phyloP scores from a whole-genome alignment of 2,113 vertebrate species.

The Meriones unguiculatus region DNA sequence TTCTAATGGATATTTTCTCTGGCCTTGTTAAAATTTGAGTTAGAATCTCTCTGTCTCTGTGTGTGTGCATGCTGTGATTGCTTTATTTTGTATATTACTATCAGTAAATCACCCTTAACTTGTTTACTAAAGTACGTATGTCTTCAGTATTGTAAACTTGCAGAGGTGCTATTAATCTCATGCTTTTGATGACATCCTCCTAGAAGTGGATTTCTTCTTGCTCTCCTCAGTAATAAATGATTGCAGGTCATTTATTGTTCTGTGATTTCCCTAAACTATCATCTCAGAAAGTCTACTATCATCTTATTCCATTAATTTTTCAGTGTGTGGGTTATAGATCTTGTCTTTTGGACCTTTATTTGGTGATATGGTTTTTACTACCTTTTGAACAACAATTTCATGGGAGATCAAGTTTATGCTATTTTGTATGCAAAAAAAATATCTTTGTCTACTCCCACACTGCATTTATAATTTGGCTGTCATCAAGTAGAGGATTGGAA shows the following conservation, averaged over 20 bases:
- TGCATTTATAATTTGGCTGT: neutral
- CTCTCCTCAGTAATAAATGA: neutral
- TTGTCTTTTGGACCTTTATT: neutral
- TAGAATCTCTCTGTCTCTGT: neutral
- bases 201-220: neutral
- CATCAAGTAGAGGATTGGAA: neutral
- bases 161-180: neutral
- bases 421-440: neutral
- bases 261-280: neutral
- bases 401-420: neutral
- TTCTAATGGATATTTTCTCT: neutral
- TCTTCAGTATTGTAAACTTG: slow-evolving; percentile 16
- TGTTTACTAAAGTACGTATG: neutral
- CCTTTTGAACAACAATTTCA: slow-evolving; percentile 31
- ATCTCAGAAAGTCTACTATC: neutral
- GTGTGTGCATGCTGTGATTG: neutral
- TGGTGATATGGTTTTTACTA: neutral
- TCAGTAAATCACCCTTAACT: neutral
- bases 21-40: neutral
- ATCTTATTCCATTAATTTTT: neutral
- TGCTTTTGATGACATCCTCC: neutral
- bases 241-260: neutral
- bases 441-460: neutral
- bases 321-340: neutral
- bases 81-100: neutral